phyloP scores from a whole-genome alignment of 2,113 vertebrate species.

The Poeciliopsis turrubarensis region DNA sequence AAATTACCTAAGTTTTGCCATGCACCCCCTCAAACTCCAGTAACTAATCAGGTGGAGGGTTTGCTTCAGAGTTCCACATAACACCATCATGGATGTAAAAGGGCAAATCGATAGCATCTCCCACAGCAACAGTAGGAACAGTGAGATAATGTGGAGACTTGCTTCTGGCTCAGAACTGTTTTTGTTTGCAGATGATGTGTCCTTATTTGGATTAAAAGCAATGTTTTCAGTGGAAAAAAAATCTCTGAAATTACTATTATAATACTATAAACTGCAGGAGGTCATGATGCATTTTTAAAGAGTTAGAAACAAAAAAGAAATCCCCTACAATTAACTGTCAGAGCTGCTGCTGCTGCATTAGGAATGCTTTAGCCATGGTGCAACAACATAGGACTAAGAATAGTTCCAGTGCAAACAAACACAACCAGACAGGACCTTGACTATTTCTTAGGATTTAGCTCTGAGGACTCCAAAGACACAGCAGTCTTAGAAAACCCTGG shows the following conservation, averaged over 20 bases:
- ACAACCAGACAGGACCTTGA: slow-evolving; percentile 23
- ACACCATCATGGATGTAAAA: slow-evolving; percentile 36
- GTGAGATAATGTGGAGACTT: slow-evolving; percentile 41
- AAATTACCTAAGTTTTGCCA: slow-evolving; percentile 10
- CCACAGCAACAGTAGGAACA: slow-evolving; percentile 31
- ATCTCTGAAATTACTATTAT: slow-evolving; percentile 61
- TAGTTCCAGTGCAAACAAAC: slow-evolving; percentile 52
- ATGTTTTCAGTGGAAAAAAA: slow-evolving; percentile 45
- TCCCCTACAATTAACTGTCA: slow-evolving; percentile 35
- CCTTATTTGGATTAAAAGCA: slow-evolving; percentile 69
- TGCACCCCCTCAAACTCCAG: slow-evolving; percentile 2
- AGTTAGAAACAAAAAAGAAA: slow-evolving; percentile 38
- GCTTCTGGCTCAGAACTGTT: slow-evolving; percentile 39
- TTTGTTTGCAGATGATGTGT: slow-evolving; percentile 53
- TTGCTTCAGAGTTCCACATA: slow-evolving; percentile 41
- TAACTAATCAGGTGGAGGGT: slow-evolving; percentile 18
- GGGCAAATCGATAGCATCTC: slow-evolving; percentile 44
- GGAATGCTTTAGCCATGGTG: slow-evolving; percentile 37
- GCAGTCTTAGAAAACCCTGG: slow-evolving; percentile 29
- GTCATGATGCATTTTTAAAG: slow-evolving; percentile 30
- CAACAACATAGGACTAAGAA: slow-evolving; percentile 33
- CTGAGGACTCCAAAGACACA: slow-evolving; percentile 39
- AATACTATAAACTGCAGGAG: slow-evolving; percentile 15
- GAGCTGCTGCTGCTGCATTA: slow-evolving; percentile 18
- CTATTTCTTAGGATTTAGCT: slow-evolving; percentile 50